Evolutionary conservation across 2,888 invertebrate species (phyloP).

Genomic region (Epinotia demarniana): DNA sequence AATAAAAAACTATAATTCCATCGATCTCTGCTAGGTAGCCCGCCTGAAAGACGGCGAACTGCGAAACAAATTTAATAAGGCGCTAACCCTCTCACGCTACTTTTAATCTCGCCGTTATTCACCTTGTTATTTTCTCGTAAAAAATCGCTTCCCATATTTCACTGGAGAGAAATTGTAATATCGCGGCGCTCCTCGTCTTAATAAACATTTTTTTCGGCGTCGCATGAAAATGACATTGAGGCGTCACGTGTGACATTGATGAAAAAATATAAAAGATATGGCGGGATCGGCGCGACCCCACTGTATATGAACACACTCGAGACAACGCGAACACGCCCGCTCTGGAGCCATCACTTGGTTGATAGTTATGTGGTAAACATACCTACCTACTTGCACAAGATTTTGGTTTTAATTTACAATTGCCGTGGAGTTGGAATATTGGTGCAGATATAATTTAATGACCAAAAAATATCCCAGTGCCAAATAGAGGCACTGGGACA

Average conservation of each 20-base stretch:
- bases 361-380: slow-evolving; percentile 9
- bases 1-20: not conserved
- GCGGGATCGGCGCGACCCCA: slow-evolving; percentile 68
- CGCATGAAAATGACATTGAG: slow-evolving; percentile 83
- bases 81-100: slow-evolving; percentile 67
- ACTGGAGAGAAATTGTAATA: slow-evolving; percentile 83
- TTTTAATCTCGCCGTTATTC: slow-evolving; percentile 76
- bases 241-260: slow-evolving; percentile 85
- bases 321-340: slow-evolving; percentile 18
- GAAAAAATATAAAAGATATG: slow-evolving; percentile 84
- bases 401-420: not conserved
- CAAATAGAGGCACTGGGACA: too few relatives aligned
- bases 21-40: not conserved
- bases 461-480: not conserved
- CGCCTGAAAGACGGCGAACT: slow-evolving; percentile 22
- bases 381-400: too few relatives aligned
- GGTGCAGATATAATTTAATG: not conserved
- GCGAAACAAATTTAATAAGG: slow-evolving; percentile 45
- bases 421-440: not conserved
- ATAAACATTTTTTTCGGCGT: slow-evolving; percentile 82
- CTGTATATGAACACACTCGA: slow-evolving; percentile 32
- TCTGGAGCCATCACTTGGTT: slow-evolving; percentile 1
- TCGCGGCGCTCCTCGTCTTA: slow-evolving; percentile 76
- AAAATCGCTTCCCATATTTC: slow-evolving; percentile 84
- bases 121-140: slow-evolving; percentile 83